These are phyloP conservation scores for Armadillidium nasatum DNA, from an alignment of 1,140 invertebrate genomes.

Conservation along the genomic window DNA sequence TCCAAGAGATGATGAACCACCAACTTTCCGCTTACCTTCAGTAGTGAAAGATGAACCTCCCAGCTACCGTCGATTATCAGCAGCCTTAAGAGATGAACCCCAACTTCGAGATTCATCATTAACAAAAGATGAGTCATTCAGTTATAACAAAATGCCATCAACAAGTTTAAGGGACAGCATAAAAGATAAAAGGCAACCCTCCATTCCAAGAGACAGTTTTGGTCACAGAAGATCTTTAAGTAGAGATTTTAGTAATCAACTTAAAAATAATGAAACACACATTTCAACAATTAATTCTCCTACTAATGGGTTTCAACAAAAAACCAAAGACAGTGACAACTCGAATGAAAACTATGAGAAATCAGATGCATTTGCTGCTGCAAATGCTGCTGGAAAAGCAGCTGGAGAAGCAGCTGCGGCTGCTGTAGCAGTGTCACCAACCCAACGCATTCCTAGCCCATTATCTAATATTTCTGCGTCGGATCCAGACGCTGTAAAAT, in stretches of 20 bases:
- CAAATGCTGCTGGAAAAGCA: background rate
- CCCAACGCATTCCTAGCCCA: slow-evolving; percentile 34
- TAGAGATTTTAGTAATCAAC: no score
- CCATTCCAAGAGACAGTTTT: background rate
- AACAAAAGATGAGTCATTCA: background rate
- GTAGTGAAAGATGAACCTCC: slow-evolving; percentile 19
- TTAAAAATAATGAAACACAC: no score
- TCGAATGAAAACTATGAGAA: background rate
- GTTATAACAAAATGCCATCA: background rate
- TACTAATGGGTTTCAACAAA: no score
- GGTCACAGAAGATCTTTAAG: no score
- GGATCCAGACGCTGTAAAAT: slow-evolving; percentile 26
- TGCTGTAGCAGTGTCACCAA: slow-evolving; percentile 19
- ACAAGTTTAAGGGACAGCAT: background rate
- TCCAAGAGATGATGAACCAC: slow-evolving; percentile 27
- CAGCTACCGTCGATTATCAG: slow-evolving; percentile 4
- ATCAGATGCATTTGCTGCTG: slow-evolving; percentile 17
- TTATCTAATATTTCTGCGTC: slow-evolving; percentile 22
- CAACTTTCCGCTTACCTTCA: slow-evolving; percentile 9
- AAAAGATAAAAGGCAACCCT: background rate
- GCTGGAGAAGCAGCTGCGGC: background rate
- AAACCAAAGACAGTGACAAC: no score
- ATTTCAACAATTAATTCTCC: no score
- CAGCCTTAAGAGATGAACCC: background rate
- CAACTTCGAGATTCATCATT: background rate